These are phyloP conservation scores for Mallateleia sp. DNA, from an alignment of 2,888 invertebrate genomes.

Conservation along the genomic window DNA sequence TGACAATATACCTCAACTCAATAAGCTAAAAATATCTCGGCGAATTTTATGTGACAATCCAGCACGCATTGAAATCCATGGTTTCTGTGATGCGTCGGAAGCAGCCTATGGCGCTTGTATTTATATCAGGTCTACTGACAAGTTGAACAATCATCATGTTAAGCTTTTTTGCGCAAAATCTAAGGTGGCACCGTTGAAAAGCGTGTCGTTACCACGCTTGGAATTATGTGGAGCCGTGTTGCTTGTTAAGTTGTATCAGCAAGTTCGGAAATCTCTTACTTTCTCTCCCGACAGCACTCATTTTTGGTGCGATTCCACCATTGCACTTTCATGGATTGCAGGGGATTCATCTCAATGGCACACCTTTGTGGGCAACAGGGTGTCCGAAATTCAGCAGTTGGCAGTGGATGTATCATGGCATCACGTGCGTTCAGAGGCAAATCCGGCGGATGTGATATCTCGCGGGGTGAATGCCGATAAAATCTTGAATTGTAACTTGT, in stretches of 20 bases:
- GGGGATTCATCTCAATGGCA: conserved; percentile 25
- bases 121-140: too few relatives aligned
- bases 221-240: too few relatives aligned
- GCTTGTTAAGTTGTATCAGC: too few relatives aligned
- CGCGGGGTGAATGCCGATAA: not conserved
- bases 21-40: conserved; percentile 67
- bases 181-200: too few relatives aligned
- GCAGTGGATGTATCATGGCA: not conserved
- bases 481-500: not conserved
- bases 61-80: conserved; percentile 68
- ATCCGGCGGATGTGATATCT: not conserved
- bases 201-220: too few relatives aligned
- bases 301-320: conserved; percentile 80
- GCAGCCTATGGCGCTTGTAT: not conserved
- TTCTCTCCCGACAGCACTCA: too few relatives aligned
- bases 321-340: conserved; percentile 78
- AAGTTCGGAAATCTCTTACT: too few relatives aligned
- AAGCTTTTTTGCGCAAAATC: too few relatives aligned
- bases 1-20: conserved; percentile 55
- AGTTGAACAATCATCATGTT: too few relatives aligned
- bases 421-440: not conserved
- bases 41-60: conserved; percentile 39
- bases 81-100: conserved; percentile 57
- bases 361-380: not conserved
- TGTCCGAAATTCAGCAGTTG: not conserved